Conservation (phyloP, 2,888 invertebrate genomes). For the Lottia gigantea region DNA sequence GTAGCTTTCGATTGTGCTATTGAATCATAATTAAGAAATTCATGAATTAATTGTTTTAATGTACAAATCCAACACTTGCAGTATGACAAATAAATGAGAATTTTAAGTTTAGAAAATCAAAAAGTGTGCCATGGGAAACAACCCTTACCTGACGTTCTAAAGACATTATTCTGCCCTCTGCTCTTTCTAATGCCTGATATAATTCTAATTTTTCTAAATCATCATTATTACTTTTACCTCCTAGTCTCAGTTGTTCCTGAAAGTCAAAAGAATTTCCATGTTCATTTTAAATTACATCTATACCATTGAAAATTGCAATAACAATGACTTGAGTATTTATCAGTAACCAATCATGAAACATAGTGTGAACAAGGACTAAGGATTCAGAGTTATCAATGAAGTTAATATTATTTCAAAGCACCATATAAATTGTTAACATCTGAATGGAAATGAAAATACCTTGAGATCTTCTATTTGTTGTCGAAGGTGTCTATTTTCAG, state of each 20-base stretch:
- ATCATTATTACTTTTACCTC: slow-evolving; percentile 35
- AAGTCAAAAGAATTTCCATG: background rate
- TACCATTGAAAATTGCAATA: background rate
- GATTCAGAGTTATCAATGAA: too few species aligned
- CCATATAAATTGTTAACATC: too few species aligned
- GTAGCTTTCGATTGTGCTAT: too few species aligned
- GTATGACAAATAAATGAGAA: background rate
- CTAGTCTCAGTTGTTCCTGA: slow-evolving; percentile 46
- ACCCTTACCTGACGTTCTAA: slow-evolving; percentile 62
- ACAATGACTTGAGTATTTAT: background rate
- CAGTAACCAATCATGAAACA: too few species aligned
- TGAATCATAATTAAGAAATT: too few species aligned
- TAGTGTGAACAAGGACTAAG: too few species aligned
- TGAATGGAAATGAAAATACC: slow-evolving; percentile 35
- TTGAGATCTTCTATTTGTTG: slow-evolving; percentile 52
- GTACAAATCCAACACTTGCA: too few species aligned
- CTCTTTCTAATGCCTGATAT: slow-evolving; percentile 61
- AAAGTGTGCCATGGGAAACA: background rate
- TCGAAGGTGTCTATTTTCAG: slow-evolving; percentile 60
- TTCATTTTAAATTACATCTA: background rate
- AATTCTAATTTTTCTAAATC: slow-evolving; percentile 62
- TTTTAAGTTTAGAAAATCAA: background rate
- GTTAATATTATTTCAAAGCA: too few species aligned
- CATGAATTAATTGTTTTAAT: too few species aligned
- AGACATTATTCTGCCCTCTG: slow-evolving; percentile 60